Base-by-base conservation (phyloP, 2,113 vertebrate species). In the Eleginops maclovinus region DNA sequence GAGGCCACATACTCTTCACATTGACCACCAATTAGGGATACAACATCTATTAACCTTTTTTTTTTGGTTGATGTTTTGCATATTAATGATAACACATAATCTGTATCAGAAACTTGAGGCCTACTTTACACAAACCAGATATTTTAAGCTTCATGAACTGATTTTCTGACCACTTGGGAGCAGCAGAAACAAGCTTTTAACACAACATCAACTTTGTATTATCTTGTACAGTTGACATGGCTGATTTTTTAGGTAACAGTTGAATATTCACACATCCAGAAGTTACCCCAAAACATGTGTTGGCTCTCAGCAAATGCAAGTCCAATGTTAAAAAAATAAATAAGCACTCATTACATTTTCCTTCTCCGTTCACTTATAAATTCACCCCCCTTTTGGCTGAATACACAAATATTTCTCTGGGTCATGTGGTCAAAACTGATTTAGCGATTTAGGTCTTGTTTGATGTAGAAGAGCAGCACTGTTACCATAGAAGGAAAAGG, bases 401-500 rank as follows among this genome's bases (percentile, higher is more conserved):
- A 81, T 3, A 68, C 79, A 67, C 75, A 85, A 85, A 85, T 87
- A 79, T 68, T 87, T 87, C 75, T 58, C 64, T 7, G 49, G 58
- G 84, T 92, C 87, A 86, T 81, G 81, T 89, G 83, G 71, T 89
- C 75, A 67, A 76, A 86, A 87, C 61, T 82, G 83, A 87, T 91
- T 87, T 85, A 82, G 83, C 28, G 56, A 84, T 86, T 81, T 79
- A 71, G 51, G 61, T 43, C 64, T 66, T 60, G 72, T 85, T 85
- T 88, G 76, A 88, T 82, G 79, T 77, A 22, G 53, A 11, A 16
- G 19, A 69, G 72, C 79, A 75, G 79, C 3, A 19, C 63, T 64
- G 60, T 68, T 90, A 89, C 91, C 91, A 92, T 92, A 93, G 55
- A 93, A 91, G 91, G 91, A 89, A 84, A 36, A 65, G 21, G 78